A percentile compares a stretch with the other conserved stretches of the same genome.
phyloP scores from a whole-genome alignment of 1,140 invertebrate genomes.

The Lepidurus packardi region DNA sequence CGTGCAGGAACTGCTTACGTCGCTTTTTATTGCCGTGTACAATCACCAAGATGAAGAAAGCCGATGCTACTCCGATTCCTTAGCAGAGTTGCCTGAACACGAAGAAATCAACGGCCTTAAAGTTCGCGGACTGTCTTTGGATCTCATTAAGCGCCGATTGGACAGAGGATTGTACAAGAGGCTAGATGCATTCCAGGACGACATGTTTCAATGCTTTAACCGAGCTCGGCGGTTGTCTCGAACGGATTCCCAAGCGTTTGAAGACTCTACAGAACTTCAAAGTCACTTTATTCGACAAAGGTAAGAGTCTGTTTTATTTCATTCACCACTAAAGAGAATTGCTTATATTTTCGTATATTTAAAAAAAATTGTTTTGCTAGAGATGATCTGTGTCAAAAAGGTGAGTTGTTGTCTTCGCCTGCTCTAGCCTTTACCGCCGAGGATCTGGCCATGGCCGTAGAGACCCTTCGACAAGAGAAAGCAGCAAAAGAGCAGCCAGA shows the following conservation, averaged over 20 bases:
- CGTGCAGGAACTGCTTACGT: constrained; percentile 84
- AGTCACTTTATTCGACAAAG: constrained; percentile 71
- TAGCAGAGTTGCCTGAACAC: constrained; percentile 86
- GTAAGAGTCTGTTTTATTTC: constrained; percentile 24
- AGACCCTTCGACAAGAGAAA: constrained; percentile 69
- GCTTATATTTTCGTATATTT: constrained; percentile 10
- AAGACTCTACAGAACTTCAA: constrained; percentile 91
- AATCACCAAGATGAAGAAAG: constrained; percentile 96
- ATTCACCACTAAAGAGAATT: constrained; percentile 25
- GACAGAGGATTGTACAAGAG: constrained; percentile 84
- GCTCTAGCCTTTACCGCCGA: constrained; percentile 73
- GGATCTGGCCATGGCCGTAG: constrained; percentile 65
- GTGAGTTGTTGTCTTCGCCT: constrained; percentile 75
- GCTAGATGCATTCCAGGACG: constrained; percentile 92
- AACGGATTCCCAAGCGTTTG: constrained; percentile 88
- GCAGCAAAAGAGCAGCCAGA: constrained; percentile 61
- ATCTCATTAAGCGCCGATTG: constrained; percentile 74
- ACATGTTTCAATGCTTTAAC: constrained; percentile 90
- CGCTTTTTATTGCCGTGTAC: constrained; percentile 86
- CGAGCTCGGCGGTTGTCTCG: constrained; percentile 76
- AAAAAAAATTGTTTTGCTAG: constrained; percentile 40
- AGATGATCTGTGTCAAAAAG: constrained; percentile 64
- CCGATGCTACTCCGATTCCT: constrained; percentile 89
- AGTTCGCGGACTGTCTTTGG: constrained; percentile 69
- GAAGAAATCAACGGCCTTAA: constrained; percentile 67